phyloP scores from a whole-genome alignment of 2,113 vertebrate genomes.

The Stercorarius parasiticus region DNA sequence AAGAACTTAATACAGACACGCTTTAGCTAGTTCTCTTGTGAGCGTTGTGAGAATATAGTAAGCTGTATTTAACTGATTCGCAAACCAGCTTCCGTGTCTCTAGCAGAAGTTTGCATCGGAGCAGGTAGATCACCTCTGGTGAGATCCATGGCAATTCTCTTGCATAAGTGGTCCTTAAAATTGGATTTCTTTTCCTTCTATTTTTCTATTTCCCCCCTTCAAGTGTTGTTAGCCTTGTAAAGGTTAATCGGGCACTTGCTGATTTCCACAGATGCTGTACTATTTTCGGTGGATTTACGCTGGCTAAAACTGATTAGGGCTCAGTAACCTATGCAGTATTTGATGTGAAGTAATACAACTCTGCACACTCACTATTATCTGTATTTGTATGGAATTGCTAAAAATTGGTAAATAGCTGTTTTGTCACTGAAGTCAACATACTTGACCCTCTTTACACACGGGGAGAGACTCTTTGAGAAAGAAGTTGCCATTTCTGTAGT shows the following conservation, averaged over 20 bases:
- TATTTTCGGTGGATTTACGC: neutral
- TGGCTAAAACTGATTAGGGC: neutral
- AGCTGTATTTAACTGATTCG: neutral
- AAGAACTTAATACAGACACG: neutral
- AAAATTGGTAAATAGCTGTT: neutral
- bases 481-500: neutral
- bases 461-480: neutral
- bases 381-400: accelerated
- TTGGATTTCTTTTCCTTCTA: no score
- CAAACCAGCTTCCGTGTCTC: no score
- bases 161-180: accelerated
- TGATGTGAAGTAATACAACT: neutral
- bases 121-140: neutral
- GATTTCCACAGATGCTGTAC: neutral
- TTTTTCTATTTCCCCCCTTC: neutral
- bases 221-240: neutral
- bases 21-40: neutral
- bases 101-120: neutral
- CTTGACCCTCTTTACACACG: neutral
- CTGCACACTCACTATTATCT: neutral
- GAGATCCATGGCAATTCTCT: accelerated
- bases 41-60: accelerated
- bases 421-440: neutral
- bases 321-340: neutral
- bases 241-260: neutral